Percentiles rank a stretch among this genome's conserved stretches.
Evolutionary conservation across 2,797 vertebrate genomes (phyloP).

Genomic region (Buceros bicornis): DNA sequence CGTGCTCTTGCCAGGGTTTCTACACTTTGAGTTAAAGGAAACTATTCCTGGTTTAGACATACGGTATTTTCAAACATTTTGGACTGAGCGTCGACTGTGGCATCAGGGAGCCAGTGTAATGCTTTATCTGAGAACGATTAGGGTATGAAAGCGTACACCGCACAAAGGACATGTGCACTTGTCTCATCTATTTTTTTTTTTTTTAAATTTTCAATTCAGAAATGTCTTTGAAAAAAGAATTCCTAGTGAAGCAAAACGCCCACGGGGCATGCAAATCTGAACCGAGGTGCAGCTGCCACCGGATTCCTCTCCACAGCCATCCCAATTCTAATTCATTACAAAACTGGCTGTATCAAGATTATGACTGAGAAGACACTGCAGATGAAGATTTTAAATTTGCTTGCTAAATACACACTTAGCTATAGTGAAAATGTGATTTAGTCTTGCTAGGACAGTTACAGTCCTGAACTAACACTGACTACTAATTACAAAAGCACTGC

Average conservation of each 20-base stretch:
- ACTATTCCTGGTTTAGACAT: neutral
- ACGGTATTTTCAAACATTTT: neutral
- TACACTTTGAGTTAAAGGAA: neutral
- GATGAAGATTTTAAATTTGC: neutral
- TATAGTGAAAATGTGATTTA: neutral
- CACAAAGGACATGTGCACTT: neutral
- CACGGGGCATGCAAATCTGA: neutral
- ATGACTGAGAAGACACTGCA: neutral
- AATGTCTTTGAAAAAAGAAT: neutral
- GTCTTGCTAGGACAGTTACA: neutral
- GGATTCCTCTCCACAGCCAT: neutral
- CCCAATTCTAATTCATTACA: neutral
- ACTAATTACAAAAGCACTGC: constrained; percentile 7
- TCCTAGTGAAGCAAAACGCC: neutral
- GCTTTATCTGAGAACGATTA: neutral
- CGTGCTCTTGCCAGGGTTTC: neutral
- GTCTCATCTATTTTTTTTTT: neutral
- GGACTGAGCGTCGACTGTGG: neutral
- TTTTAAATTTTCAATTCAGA: neutral
- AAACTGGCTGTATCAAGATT: neutral
- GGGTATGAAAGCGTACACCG: neutral
- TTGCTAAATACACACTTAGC: neutral
- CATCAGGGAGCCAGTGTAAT: neutral
- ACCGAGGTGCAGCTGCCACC: neutral
- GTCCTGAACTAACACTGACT: neutral